Evolutionary conservation across 2,797 vertebrate genomes (phyloP).

Genomic region (Crypturellus tataupa): DNA sequence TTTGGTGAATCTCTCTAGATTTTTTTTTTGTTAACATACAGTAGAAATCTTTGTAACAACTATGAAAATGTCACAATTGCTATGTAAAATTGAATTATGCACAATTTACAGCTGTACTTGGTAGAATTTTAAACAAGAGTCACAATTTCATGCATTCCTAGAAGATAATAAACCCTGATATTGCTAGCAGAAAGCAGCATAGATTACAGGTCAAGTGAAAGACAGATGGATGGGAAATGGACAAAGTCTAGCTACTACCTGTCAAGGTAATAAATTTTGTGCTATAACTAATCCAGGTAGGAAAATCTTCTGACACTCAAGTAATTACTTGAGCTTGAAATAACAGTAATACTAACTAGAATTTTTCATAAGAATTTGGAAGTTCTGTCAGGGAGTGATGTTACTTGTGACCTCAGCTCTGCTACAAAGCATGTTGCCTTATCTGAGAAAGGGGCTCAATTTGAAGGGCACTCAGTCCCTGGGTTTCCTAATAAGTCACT

Average conservation of each 20-base stretch:
- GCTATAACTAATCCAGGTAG: not conserved
- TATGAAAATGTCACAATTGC: not conserved
- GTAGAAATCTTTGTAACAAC: not conserved
- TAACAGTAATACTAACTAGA: not conserved
- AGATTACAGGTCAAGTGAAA: not conserved
- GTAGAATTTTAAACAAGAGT: not conserved
- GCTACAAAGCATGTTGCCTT: not conserved
- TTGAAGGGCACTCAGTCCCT: not conserved
- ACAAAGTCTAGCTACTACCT: not conserved
- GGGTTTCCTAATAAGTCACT: not conserved
- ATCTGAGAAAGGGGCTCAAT: not conserved
- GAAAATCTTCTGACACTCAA: not conserved
- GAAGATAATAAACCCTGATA: not conserved
- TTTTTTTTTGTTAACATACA: not conserved
- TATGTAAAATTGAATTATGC: not conserved
- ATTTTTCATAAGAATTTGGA: not conserved
- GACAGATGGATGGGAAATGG: not conserved
- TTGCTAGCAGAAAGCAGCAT: not conserved
- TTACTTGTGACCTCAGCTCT: not conserved
- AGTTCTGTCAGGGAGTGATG: not conserved
- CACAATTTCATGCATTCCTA: not conserved
- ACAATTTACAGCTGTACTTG: not conserved
- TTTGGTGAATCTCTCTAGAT: not conserved
- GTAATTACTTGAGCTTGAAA: not conserved
- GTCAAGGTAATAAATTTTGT: not conserved